Conservation (phyloP, 2,888 invertebrate species). For the Epsilonema sp. region DNA sequence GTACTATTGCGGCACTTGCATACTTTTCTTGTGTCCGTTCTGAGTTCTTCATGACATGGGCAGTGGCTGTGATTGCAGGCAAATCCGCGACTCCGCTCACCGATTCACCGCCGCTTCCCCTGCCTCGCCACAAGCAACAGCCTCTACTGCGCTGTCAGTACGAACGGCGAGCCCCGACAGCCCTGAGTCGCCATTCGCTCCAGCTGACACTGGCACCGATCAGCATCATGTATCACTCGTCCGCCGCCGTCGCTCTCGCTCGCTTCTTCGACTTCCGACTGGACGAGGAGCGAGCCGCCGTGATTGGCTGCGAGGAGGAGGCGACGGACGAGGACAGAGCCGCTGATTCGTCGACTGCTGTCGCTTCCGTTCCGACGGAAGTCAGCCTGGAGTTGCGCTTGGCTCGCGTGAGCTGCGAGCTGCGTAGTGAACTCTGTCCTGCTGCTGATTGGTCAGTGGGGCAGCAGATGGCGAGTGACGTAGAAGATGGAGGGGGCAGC, state of each 20-base stretch:
- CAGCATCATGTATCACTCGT: conserved; percentile 20
- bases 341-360: background rate
- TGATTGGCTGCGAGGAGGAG: background rate
- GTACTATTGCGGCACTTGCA: too few relatives aligned
- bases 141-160: conserved; percentile 15
- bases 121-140: background rate
- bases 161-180: conserved; percentile 18
- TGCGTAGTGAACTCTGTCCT: background rate
- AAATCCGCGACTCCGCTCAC: background rate
- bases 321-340: too few relatives aligned
- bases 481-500: background rate
- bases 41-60: too few relatives aligned
- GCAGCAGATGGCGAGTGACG: background rate
- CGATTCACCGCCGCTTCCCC: background rate
- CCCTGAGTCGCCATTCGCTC: conserved; percentile 18
- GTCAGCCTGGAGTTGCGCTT: background rate
- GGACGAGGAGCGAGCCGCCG: too few relatives aligned
- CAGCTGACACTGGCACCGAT: conserved; percentile 16
- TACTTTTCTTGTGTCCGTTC: too few relatives aligned
- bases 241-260: too few relatives aligned
- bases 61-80: too few relatives aligned
- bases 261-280: too few relatives aligned
- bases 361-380: background rate
- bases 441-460: too few relatives aligned
- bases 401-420: background rate